Evolutionary conservation across 92 coral and sea anemone species (phyloP).

Genomic region (Epizoanthus ramosus): DNA sequence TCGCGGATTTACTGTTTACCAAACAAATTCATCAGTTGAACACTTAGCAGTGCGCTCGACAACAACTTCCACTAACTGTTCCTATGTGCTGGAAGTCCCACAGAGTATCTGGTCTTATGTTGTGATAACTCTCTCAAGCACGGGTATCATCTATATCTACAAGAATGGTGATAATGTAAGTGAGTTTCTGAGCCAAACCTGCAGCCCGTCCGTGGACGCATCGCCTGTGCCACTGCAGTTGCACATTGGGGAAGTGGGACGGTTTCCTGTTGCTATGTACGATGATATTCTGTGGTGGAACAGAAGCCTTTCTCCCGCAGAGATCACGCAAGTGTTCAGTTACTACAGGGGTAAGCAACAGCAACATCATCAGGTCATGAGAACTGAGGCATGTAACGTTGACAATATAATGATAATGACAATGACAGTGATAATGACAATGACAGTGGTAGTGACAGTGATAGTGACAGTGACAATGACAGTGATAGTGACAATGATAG

Average conservation of each 20-base stretch:
- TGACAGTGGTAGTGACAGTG: no score
- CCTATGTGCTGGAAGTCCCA: neutral
- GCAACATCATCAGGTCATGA: no score
- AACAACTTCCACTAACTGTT: neutral
- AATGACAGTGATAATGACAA: no score
- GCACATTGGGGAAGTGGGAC: neutral
- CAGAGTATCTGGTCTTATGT: neutral
- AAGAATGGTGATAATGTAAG: neutral
- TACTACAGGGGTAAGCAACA: neutral
- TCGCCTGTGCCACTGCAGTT: neutral
- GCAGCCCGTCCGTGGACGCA: neutral
- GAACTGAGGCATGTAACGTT: no score
- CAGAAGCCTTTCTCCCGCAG: neutral
- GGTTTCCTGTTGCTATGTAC: neutral
- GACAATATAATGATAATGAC: no score
- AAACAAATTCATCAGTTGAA: neutral
- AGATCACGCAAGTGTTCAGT: neutral
- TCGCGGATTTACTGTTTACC: neutral
- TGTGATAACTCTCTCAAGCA: neutral
- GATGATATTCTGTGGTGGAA: slow-evolving; percentile 1
- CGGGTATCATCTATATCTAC: neutral
- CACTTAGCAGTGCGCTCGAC: neutral
- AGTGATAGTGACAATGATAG: no score
- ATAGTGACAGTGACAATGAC: no score
- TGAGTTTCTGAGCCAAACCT: neutral